phyloP scores from a whole-genome alignment of 2,113 vertebrate genomes.

The Lagopus muta region DNA sequence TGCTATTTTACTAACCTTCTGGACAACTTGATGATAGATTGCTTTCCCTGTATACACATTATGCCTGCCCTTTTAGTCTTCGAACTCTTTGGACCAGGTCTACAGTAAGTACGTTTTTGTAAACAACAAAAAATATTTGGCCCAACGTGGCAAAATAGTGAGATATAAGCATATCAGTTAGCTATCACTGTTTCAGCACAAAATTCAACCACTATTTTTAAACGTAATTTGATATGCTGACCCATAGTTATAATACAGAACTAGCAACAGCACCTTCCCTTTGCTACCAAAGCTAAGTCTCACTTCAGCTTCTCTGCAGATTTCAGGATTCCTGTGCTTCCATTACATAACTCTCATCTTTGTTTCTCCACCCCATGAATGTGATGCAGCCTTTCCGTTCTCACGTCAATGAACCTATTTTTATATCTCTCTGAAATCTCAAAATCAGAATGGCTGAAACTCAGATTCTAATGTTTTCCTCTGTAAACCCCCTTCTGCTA shows the following conservation, averaged over 20 bases:
- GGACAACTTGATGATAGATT: background rate
- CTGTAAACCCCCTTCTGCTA: background rate
- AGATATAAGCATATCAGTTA: background rate
- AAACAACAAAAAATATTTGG: background rate
- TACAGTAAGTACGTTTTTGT: background rate
- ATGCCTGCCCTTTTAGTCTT: background rate
- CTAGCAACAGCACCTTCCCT: background rate
- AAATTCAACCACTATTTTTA: background rate
- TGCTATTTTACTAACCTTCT: background rate
- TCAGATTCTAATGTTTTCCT: background rate
- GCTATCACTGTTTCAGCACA: background rate
- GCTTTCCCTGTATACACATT: background rate
- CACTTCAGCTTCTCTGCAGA: background rate
- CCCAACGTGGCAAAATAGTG: background rate
- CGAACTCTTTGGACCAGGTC: background rate
- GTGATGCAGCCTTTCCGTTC: background rate
- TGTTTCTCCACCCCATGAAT: background rate
- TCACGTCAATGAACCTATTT: background rate
- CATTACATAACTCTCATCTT: background rate
- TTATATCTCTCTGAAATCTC: background rate
- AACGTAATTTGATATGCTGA: background rate
- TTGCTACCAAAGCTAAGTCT: background rate
- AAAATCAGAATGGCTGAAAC: background rate
- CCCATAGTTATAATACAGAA: background rate
- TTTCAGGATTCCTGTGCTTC: background rate